Base-by-base conservation (phyloP, 2,113 vertebrate species). In the Zosterops japonicus region DNA sequence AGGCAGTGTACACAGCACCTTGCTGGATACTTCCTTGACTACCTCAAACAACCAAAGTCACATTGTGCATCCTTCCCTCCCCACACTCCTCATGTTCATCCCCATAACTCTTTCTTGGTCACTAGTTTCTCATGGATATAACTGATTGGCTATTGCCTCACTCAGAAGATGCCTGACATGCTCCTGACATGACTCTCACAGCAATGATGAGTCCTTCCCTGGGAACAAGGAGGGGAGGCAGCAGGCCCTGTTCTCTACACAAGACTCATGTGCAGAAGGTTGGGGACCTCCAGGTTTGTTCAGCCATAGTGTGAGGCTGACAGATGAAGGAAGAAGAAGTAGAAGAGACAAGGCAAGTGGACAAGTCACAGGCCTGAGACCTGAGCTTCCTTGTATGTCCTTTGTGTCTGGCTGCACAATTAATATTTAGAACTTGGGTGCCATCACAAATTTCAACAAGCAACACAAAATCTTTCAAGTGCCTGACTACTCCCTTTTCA, bases 381-480 rank as follows among this genome's bases (percentile, higher is more conserved):
- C 6, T 75, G 46, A 79, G 21, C n/a, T 57, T 83, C 56, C 16
- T 61, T 17, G 11, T 12, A 29, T 5, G 7, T 33, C 13, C 8
- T 42, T 56, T 47, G 17, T 82, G 11, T 39, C 16, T 82, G 55
- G 57, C 63, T 18, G 41, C 15, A 57, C 21, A 67, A 27, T 22
- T 41, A 20, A n/a, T 44, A 27, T 35, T 84, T 72, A 75, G 35
- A 83, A 49, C 28, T 21, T 74, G 46, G 33, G 74, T 46, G 19
- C 12, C 47, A 55, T n/a, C 61, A 57, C 15, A 70, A 42, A 46
- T 70, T 75, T 85, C 50, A 82, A 60, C 9, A 46, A 31, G 31
- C 0, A 3, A 70, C 15, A 31, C 1, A 13, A 52, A 67, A 53
- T 36, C 41, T 52, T 83, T 57, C 56, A 42, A 7, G 0, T 3